Conservation (phyloP, 2,113 vertebrate genomes). For the Hydropotes inermis region DNA sequence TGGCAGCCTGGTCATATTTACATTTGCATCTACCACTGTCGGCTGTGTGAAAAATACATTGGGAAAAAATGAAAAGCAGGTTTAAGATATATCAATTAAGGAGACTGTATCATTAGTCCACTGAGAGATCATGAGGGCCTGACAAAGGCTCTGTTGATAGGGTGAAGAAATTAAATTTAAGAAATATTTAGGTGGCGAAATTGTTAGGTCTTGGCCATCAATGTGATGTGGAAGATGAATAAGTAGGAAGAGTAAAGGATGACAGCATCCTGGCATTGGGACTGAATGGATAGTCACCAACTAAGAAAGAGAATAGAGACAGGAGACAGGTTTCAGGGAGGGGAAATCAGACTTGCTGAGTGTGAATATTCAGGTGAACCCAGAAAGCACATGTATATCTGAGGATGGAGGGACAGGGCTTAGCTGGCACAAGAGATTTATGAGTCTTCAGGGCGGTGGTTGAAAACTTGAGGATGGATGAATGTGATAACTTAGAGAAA, state of each 20-base stretch:
- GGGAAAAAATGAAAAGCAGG: background rate
- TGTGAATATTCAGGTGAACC: background rate
- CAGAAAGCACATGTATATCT: background rate
- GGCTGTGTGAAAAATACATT: background rate
- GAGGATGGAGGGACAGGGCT: background rate
- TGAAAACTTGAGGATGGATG: background rate
- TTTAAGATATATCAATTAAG: background rate
- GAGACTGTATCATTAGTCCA: background rate
- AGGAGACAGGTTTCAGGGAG: background rate
- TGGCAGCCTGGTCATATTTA: background rate
- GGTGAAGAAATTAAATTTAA: background rate
- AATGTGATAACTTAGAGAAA: background rate
- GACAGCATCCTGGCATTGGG: background rate
- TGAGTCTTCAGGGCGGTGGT: background rate
- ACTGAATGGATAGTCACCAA: background rate
- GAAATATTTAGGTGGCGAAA: background rate
- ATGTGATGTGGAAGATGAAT: background rate
- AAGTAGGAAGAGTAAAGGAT: background rate
- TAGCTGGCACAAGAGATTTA: background rate
- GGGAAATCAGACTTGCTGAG: background rate
- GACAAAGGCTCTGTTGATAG: background rate
- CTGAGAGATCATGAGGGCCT: background rate
- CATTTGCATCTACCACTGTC: background rate
- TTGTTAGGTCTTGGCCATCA: background rate
- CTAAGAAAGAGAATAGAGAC: background rate